Evolutionary conservation across 2,888 invertebrate genomes (phyloP).

Genomic region (Pegoplata infirma): DNA sequence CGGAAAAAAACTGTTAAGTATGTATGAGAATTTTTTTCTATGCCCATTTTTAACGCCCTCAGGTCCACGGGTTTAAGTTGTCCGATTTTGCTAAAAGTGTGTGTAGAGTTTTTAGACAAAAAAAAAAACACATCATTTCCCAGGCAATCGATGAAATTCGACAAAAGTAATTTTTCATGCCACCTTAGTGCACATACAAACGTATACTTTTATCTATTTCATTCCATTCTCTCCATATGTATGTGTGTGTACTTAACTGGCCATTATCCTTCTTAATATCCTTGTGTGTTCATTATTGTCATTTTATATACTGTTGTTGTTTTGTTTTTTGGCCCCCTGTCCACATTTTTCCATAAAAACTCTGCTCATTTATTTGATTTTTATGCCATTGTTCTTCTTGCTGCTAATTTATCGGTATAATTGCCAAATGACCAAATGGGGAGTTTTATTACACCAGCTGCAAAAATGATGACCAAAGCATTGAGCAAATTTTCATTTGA

Average conservation of each 20-base stretch:
- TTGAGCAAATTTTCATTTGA: slow-evolving; percentile 52
- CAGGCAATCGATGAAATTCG: too few species aligned
- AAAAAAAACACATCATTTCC: too few species aligned
- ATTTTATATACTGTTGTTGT: slow-evolving; percentile 10
- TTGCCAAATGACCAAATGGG: slow-evolving; percentile 77
- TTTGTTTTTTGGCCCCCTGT: background rate
- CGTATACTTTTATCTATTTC: too few species aligned
- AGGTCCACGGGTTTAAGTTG: too few species aligned
- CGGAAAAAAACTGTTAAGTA: too few species aligned
- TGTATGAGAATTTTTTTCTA: too few species aligned
- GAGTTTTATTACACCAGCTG: slow-evolving; percentile 76
- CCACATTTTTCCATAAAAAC: slow-evolving; percentile 29
- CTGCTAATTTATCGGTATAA: slow-evolving; percentile 78
- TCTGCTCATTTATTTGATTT: slow-evolving; percentile 67
- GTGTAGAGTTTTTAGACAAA: too few species aligned
- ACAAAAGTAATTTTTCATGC: too few species aligned
- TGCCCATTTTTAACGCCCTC: too few species aligned
- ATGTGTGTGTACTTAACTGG: slow-evolving; percentile 37
- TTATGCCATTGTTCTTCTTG: slow-evolving; percentile 67
- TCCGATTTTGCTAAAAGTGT: too few species aligned
- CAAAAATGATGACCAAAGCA: slow-evolving; percentile 72
- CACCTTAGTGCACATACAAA: too few species aligned
- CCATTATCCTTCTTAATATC: slow-evolving; percentile 44
- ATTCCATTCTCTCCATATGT: too few species aligned
- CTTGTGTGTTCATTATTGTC: slow-evolving; percentile 12